phyloP scores from a whole-genome alignment of 2,888 invertebrate genomes.

The Petrolisthes manimaculis region DNA sequence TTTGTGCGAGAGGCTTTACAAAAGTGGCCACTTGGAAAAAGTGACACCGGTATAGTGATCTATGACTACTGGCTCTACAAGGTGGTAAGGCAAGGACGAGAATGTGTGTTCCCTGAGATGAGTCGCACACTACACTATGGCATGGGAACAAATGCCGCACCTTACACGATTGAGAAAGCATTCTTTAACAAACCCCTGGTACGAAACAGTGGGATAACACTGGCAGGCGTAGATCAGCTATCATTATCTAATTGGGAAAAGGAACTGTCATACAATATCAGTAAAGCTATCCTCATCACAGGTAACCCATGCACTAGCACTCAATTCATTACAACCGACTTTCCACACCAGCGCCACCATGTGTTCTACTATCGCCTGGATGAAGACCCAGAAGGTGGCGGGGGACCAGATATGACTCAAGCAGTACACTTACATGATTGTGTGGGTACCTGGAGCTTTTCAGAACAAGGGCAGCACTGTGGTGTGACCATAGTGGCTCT shows the following conservation, averaged over 20 bases:
- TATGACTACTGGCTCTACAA: slow-evolving; percentile 60
- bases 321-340: slow-evolving; percentile 2
- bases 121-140: slow-evolving; percentile 52
- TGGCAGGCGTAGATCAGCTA: slow-evolving; percentile 10
- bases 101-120: slow-evolving; percentile 60
- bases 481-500: slow-evolving; percentile 35
- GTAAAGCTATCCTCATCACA: neutral
- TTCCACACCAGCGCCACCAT: neutral
- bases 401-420: slow-evolving; percentile 11
- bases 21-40: slow-evolving; percentile 35
- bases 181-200: slow-evolving; percentile 28
- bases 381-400: neutral
- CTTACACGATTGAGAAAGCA: slow-evolving; percentile 3
- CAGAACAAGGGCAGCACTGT: slow-evolving; percentile 41
- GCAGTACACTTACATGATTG: slow-evolving; percentile 39
- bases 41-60: slow-evolving; percentile 10
- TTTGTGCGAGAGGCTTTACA: slow-evolving; percentile 54
- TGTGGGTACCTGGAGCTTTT: slow-evolving; percentile 48
- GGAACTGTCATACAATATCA: slow-evolving; percentile 16
- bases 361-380: slow-evolving; percentile 42
- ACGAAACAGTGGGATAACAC: neutral
- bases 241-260: slow-evolving; percentile 15
- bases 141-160: slow-evolving; percentile 23
- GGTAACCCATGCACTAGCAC: slow-evolving; percentile 32
- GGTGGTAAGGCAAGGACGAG: slow-evolving; percentile 22